phyloP scores from a whole-genome alignment of 2,888 invertebrate species.

The Sinotaia quadrata region DNA sequence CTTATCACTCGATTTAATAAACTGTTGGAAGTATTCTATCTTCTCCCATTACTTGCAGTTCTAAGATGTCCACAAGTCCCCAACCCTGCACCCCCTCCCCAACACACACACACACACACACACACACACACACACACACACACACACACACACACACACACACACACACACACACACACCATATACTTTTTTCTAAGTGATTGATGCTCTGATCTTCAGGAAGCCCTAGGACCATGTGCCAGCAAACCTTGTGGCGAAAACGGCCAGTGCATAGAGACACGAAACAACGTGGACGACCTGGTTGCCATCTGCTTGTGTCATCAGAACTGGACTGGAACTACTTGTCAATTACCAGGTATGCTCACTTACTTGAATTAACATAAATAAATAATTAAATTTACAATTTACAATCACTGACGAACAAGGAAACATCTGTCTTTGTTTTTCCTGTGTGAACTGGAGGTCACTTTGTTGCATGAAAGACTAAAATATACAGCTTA shows the following conservation, averaged over 20 bases:
- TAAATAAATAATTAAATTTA: too few relatives aligned
- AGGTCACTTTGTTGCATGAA: too few relatives aligned
- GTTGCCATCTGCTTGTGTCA: slow-evolving; percentile 57
- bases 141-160: background rate
- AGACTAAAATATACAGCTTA: too few relatives aligned
- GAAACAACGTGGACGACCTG: slow-evolving; percentile 41
- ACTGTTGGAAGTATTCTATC: too few relatives aligned
- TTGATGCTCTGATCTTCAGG: too few relatives aligned
- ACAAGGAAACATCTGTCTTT: too few relatives aligned
- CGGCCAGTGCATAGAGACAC: slow-evolving; percentile 61
- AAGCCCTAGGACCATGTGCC: slow-evolving; percentile 61
- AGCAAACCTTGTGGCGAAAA: slow-evolving; percentile 57
- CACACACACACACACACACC: background rate
- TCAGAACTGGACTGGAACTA: slow-evolving; percentile 53
- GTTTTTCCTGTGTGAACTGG: too few relatives aligned
- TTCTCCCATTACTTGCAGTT: too few relatives aligned
- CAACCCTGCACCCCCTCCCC: background rate
- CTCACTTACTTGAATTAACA: background rate
- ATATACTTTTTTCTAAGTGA: too few relatives aligned
- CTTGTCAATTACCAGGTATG: slow-evolving; percentile 55
- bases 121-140: background rate
- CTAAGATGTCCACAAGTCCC: too few relatives aligned
- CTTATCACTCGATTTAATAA: too few relatives aligned
- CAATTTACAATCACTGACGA: too few relatives aligned
- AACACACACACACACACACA: background rate